Percentiles rank a stretch among this genome's conserved stretches.
Evolutionary conservation across 2,797 vertebrate species (phyloP).

Genomic region (Protosalanx chinensis): DNA sequence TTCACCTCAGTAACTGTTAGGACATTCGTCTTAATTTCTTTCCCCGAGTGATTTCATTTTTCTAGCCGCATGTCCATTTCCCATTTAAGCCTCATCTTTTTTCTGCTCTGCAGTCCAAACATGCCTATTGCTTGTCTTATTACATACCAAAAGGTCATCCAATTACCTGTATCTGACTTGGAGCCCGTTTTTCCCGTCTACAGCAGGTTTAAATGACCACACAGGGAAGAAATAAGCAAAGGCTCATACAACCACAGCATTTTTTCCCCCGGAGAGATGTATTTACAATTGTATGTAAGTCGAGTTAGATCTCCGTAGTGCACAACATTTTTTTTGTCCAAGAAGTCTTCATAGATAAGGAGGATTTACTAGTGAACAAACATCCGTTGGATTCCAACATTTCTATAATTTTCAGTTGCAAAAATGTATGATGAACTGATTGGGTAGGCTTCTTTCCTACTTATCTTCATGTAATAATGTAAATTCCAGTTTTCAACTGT

Average conservation of each 20-base stretch:
- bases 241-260: not conserved
- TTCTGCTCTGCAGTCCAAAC: slow-evolving; percentile 23
- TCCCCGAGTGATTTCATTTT: slow-evolving; percentile 25
- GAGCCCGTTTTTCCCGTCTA: not conserved
- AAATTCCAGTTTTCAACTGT: too few species aligned
- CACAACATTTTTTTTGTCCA: not conserved
- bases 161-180: slow-evolving; percentile 49
- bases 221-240: not conserved
- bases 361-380: not conserved
- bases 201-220: not conserved
- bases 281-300: not conserved
- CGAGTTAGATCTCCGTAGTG: not conserved
- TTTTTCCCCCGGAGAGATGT: not conserved
- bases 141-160: slow-evolving; percentile 47
- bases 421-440: too few species aligned
- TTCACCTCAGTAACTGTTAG: slow-evolving; percentile 38
- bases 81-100: slow-evolving; percentile 24
- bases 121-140: slow-evolving; percentile 27
- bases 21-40: slow-evolving; percentile 32
- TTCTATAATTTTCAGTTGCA: too few species aligned
- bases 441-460: too few species aligned
- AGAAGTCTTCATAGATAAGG: too few species aligned
- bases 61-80: slow-evolving; percentile 17
- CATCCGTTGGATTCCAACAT: too few species aligned
- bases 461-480: too few species aligned